Percentiles rank a stretch among this genome's conserved stretches.
Evolutionary conservation across 2,113 vertebrate genomes (phyloP).

Genomic region (Melanotaenia duboulayi): DNA sequence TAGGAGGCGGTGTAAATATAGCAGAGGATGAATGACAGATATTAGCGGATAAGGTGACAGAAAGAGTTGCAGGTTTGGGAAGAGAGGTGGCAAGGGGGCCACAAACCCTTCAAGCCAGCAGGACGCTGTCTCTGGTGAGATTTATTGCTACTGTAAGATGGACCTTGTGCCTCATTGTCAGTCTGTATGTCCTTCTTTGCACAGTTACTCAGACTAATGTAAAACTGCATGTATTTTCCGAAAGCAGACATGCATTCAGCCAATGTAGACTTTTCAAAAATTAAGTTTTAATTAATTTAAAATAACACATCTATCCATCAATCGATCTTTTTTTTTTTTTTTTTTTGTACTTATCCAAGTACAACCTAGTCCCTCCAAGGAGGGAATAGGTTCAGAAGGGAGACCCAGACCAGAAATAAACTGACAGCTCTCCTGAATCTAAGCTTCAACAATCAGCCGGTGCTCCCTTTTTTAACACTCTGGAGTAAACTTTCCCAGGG

Average conservation of each 20-base stretch:
- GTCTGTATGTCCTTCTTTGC: constrained; percentile 28
- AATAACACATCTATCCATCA: no score
- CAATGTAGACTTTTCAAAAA: no score
- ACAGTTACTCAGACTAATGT: constrained; percentile 35
- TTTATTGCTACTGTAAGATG: constrained; percentile 57
- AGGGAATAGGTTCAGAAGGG: no score
- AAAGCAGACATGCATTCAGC: not conserved
- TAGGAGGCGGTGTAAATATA: not conserved
- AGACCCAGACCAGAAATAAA: no score
- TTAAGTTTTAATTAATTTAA: no score
- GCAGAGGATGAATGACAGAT: constrained; percentile 17
- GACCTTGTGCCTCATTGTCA: constrained; percentile 64
- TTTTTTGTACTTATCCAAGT: no score
- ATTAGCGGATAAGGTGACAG: constrained; percentile 31
- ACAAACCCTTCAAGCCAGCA: constrained; percentile 54
- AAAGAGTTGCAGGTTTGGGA: constrained; percentile 20
- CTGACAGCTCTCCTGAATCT: no score
- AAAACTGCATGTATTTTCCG: constrained; percentile 9
- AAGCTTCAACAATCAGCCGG: no score
- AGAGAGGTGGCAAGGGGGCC: constrained; percentile 49
- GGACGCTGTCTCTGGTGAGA: constrained; percentile 52
- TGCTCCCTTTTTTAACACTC: no score
- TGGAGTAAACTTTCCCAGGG: no score
- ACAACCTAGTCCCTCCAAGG: no score
- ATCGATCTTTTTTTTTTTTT: no score